These are phyloP conservation scores for Ranitomeya variabilis DNA, from an alignment of 2,113 vertebrate species.

Conservation along the genomic window DNA sequence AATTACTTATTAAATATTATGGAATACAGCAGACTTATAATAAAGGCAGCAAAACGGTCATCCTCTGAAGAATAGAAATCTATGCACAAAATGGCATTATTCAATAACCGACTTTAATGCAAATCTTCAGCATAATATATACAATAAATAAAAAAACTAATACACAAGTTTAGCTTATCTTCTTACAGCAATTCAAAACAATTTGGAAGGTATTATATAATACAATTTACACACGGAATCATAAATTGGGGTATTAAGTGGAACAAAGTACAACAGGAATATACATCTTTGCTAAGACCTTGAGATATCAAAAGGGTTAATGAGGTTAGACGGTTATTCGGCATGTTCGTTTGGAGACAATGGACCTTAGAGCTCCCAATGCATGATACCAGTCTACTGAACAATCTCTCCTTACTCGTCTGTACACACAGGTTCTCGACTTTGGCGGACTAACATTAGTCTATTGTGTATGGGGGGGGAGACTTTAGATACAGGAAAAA, in stretches of 20 bases:
- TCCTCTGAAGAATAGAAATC: neutral
- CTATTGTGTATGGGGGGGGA: no score
- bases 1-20: no score
- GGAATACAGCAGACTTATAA: no score
- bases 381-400: no score
- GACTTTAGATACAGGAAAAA: no score
- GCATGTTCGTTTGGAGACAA: neutral
- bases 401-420: no score
- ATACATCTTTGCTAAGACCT: slow-evolving; percentile 28
- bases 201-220: slow-evolving; percentile 27
- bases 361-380: neutral
- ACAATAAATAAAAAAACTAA: slow-evolving; percentile 48
- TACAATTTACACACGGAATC: slow-evolving; percentile 50
- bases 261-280: slow-evolving; percentile 30
- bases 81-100: neutral
- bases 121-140: slow-evolving; percentile 51
- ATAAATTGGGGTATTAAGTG: neutral
- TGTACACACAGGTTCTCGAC: no score
- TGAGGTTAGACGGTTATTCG: slow-evolving; percentile 9
- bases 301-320: slow-evolving; percentile 33
- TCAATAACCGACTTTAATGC: slow-evolving; percentile 47
- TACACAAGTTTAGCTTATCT: slow-evolving; percentile 10
- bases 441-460: no score
- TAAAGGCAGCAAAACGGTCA: neutral
- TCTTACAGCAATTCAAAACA: slow-evolving; percentile 12